Base-by-base conservation (phyloP, 37 sponge, comb jelly and placozoan genomes). In the Crambe crambe region DNA sequence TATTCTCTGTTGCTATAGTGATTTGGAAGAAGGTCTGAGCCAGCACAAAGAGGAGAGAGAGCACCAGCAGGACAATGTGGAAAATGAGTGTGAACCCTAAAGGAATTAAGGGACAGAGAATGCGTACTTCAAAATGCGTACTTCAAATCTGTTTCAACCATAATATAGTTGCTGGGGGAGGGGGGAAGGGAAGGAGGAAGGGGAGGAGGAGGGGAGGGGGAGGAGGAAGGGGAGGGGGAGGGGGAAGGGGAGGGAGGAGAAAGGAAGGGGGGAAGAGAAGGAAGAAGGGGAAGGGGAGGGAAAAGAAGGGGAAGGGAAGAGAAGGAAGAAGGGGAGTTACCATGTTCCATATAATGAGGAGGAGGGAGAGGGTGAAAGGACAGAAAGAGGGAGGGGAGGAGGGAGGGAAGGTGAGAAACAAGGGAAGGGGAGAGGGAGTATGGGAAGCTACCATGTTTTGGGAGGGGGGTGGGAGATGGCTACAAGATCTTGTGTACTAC, bases 21-120 rank as follows among this genome's bases (percentile, higher is more conserved):
- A 94, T 70, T 47, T 94, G 94, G 74, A 90, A 94, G 37, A 83
- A 39, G 15, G 58, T 68, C 61, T 94, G 94, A 10, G 41, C 81
- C 57, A 94, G 56, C n/a, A 75, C 18, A 20, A 60, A 84, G 22
- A 86, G 38, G 0, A 26, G 15, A 18, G 90, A 89, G 36, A 80
- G 18, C 5, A 82, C 56, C 17, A 82, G 29, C 36, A 83, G 27
- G 0, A 92, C 3, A 34, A 36, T 54, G 2, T 66, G 56, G 66
- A 58, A 74, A 17, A 83, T 32, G 1, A 90, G 37, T 38, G 51
- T 51, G 54, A 69, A 56, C 12, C 34, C 90, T 90, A 64, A 1
- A 84, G 66, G n/a, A n/a, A n/a, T n/a, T n/a, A n/a, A n/a, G n/a
- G n/a, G n/a, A n/a, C n/a, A n/a, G n/a, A n/a, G n/a, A n/a, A n/a